Percentiles rank a stretch among this genome's conserved stretches.
Evolutionary conservation across 2,797 vertebrate genomes (phyloP).

Genomic region (Pantherophis alleghaniensis): DNA sequence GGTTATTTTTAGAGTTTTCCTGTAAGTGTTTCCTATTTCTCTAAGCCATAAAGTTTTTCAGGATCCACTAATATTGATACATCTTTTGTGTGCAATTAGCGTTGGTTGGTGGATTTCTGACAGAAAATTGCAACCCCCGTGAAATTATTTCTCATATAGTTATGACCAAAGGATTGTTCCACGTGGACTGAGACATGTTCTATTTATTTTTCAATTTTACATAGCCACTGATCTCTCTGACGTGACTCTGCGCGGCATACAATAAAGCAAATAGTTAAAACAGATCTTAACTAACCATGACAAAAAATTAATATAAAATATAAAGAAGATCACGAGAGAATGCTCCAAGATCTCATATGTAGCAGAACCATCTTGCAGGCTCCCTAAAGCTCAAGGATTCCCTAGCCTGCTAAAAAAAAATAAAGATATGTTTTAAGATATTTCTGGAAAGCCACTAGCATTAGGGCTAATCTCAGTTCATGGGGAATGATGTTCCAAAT

Average conservation of each 20-base stretch:
- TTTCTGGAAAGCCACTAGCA: not conserved
- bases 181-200: not conserved
- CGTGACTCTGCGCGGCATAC: not conserved
- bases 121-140: not conserved
- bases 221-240: not conserved
- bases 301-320: not conserved
- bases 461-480: not conserved
- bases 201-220: not conserved
- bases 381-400: not conserved
- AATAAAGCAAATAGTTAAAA: not conserved
- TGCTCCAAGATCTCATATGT: not conserved
- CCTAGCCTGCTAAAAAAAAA: not conserved
- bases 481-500: not conserved
- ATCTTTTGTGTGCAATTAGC: no score
- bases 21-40: not conserved
- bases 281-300: not conserved
- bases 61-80: not conserved
- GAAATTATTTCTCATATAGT: not conserved
- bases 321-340: not conserved
- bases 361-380: not conserved
- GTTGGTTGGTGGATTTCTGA: not conserved
- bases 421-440: not conserved
- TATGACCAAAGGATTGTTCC: not conserved
- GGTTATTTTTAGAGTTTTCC: not conserved
- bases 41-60: not conserved